Evolutionary conservation across 2,797 vertebrate species (phyloP).

Genomic region (Schizothorax lantsangensis): DNA sequence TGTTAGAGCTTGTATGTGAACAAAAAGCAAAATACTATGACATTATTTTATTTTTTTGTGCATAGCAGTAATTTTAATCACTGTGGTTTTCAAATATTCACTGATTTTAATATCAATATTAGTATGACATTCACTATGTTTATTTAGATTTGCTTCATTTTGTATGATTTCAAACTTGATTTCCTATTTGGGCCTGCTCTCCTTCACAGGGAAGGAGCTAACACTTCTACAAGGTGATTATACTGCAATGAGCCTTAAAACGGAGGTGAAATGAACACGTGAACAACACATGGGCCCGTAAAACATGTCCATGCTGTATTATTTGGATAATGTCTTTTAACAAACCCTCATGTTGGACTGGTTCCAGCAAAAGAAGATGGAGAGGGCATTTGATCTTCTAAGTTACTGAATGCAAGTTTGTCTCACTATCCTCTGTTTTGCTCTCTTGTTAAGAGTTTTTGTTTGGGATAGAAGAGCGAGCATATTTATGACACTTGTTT

Average conservation of each 20-base stretch:
- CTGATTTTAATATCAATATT: constrained; percentile 8
- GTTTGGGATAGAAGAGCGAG: constrained; percentile 52
- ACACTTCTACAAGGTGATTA: background rate
- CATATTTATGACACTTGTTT: constrained; percentile 57
- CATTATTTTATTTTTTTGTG: constrained; percentile 21
- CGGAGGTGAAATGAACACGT: background rate
- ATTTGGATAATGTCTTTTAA: constrained; percentile 19
- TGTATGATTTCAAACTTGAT: background rate
- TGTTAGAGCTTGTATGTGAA: constrained; percentile 43
- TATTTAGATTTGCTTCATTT: constrained; percentile 14
- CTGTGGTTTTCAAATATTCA: constrained; percentile 49
- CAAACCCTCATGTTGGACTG: constrained; percentile 42
- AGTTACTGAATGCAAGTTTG: constrained; percentile 39
- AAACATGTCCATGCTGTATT: constrained; percentile 15
- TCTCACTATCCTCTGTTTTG: constrained; percentile 16
- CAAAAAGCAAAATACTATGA: constrained; percentile 33
- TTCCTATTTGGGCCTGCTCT: constrained; percentile 15
- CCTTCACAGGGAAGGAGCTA: background rate
- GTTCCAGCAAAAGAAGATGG: constrained; percentile 40
- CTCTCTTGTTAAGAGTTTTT: constrained; percentile 26
- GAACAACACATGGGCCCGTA: constrained; percentile 6
- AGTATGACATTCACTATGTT: constrained; percentile 4
- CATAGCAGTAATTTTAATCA: constrained; percentile 45
- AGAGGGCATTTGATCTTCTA: background rate
- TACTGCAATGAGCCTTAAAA: constrained; percentile 45